phyloP scores from a whole-genome alignment of 2,888 invertebrate genomes.

The Ellobium chinense region DNA sequence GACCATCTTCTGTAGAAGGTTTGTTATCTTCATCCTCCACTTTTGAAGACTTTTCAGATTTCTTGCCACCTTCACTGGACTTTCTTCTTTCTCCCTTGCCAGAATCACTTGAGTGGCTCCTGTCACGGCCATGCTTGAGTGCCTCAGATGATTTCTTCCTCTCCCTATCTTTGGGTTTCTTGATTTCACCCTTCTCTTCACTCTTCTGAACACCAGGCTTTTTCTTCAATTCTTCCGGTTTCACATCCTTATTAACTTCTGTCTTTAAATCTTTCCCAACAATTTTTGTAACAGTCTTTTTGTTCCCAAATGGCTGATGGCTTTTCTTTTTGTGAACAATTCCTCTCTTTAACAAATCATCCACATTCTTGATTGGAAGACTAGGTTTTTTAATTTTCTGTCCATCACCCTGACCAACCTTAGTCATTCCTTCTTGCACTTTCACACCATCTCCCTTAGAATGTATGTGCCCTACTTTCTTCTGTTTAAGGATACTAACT shows the following conservation, averaged over 20 bases:
- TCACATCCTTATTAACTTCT: background rate
- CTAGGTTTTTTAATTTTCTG: no score
- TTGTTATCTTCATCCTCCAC: conserved; percentile 1
- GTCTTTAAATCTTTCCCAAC: background rate
- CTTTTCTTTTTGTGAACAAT: conserved; percentile 41
- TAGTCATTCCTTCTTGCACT: no score
- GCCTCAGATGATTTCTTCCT: conserved; percentile 18
- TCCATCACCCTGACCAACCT: no score
- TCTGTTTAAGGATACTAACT: background rate
- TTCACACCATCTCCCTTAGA: no score
- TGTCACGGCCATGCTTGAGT: background rate
- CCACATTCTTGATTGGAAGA: no score
- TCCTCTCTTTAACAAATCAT: conserved; percentile 41
- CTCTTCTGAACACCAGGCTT: background rate
- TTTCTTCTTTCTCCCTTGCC: conserved; percentile 28
- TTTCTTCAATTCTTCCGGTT: background rate
- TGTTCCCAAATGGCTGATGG: conserved; percentile 44
- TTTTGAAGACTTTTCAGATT: background rate
- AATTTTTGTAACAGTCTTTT: conserved; percentile 13
- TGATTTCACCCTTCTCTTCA: conserved; percentile 22
- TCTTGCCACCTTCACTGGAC: conserved; percentile 19
- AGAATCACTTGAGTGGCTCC: conserved; percentile 7
- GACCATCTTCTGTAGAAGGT: background rate
- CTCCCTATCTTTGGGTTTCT: conserved; percentile 11
- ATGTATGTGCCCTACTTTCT: background rate